phyloP scores from a whole-genome alignment of 2,113 vertebrate genomes.

The Acrocephalus arundinaceus region DNA sequence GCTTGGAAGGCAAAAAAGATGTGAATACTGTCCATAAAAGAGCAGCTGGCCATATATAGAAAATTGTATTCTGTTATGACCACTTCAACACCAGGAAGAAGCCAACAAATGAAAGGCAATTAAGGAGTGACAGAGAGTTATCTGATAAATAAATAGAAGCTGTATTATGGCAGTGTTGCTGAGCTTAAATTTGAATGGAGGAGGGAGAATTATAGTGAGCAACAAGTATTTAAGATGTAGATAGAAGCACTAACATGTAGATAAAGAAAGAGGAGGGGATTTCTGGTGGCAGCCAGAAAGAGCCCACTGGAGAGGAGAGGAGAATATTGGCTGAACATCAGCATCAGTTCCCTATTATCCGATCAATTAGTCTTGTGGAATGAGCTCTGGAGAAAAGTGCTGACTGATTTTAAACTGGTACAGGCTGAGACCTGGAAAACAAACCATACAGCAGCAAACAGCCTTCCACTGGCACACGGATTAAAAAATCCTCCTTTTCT shows the following conservation, averaged over 20 bases:
- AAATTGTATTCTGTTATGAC: neutral
- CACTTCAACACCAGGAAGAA: neutral
- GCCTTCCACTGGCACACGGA: neutral
- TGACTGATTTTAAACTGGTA: neutral
- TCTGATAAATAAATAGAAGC: neutral
- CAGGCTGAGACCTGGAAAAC: neutral
- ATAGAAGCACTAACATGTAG: slow-evolving; percentile 1
- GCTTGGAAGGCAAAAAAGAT: neutral
- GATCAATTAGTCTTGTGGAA: slow-evolving; percentile 52
- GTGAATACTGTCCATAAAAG: neutral
- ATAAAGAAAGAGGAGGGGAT: neutral
- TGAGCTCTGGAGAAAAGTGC: slow-evolving; percentile 17
- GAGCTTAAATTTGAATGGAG: neutral
- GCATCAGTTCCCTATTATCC: slow-evolving; percentile 25
- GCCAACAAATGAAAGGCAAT: neutral
- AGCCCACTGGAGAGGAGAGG: slow-evolving; percentile 2
- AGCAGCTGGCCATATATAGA: neutral
- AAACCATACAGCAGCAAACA: neutral
- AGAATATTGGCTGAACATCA: slow-evolving; percentile 53
- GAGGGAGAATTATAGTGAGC: neutral
- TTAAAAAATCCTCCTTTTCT: neutral
- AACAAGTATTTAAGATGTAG: slow-evolving; percentile 5
- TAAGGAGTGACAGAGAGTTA: neutral
- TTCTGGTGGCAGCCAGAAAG: slow-evolving; percentile 31
- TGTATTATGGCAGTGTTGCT: neutral